Percentiles rank a stretch among this genome's conserved stretches.
phyloP scores from a whole-genome alignment of 1,140 invertebrate species.

The Scaptodrosophila lebanonensis region DNA sequence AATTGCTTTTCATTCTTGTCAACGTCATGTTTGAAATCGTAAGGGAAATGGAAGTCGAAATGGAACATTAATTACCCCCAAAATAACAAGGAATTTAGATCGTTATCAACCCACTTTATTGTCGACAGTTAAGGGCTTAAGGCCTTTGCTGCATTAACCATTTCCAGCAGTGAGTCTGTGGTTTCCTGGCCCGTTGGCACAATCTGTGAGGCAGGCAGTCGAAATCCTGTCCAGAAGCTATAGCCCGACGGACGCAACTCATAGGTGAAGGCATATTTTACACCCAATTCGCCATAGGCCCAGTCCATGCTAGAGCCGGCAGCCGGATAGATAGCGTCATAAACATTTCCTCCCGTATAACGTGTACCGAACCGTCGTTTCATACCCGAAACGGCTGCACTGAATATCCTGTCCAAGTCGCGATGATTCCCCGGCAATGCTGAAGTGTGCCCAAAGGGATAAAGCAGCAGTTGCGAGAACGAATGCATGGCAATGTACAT shows the following conservation, averaged over 20 bases:
- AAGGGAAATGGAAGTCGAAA: too few species aligned
- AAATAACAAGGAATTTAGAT: too few species aligned
- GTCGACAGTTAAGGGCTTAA: slow-evolving; percentile 23
- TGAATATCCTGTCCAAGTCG: slow-evolving; percentile 80
- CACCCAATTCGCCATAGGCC: slow-evolving; percentile 80
- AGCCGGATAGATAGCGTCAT: slow-evolving; percentile 75
- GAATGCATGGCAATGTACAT: slow-evolving; percentile 84
- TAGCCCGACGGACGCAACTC: slow-evolving; percentile 82
- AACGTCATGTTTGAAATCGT: too few species aligned
- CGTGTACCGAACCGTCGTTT: slow-evolving; percentile 81
- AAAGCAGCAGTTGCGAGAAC: slow-evolving; percentile 84
- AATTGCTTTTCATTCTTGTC: too few species aligned
- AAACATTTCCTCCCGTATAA: slow-evolving; percentile 79
- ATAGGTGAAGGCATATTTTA: slow-evolving; percentile 83
- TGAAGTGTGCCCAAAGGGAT: slow-evolving; percentile 83
- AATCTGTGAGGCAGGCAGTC: slow-evolving; percentile 84
- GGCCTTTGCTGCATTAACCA: slow-evolving; percentile 62
- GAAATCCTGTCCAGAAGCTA: slow-evolving; percentile 81
- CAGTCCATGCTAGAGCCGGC: slow-evolving; percentile 84
- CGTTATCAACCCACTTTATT: too few species aligned
- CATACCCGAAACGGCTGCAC: slow-evolving; percentile 79
- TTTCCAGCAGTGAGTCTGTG: slow-evolving; percentile 75
- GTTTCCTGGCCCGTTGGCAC: slow-evolving; percentile 78
- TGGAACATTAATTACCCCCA: too few species aligned
- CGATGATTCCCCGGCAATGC: slow-evolving; percentile 81